Evolutionary conservation across 2,888 invertebrate species (phyloP).

Genomic region (Enchytraeus crypticus): DNA sequence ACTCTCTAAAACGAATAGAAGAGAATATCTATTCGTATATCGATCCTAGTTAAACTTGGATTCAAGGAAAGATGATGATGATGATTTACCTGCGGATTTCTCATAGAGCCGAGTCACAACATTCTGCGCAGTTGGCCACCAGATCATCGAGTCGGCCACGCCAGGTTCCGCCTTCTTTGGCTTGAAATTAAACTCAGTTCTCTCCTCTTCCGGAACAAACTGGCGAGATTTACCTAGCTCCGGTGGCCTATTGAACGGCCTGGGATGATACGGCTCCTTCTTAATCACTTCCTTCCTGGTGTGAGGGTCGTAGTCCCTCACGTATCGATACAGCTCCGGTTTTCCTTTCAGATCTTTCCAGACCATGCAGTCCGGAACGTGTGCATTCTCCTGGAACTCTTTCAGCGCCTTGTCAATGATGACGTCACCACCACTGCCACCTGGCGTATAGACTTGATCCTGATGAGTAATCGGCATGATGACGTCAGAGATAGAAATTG

Average conservation of each 20-base stretch:
- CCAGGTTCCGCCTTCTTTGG: neutral
- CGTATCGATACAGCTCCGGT: neutral
- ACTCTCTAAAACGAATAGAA: too few species aligned
- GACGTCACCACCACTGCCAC: neutral
- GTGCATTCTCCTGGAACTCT: neutral
- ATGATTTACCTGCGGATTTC: neutral
- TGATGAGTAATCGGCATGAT: neutral
- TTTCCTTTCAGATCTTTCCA: neutral
- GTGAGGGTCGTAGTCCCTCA: neutral
- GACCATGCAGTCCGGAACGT: neutral
- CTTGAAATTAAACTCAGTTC: neutral
- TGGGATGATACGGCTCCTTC: neutral
- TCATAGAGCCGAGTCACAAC: neutral
- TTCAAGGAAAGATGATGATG: too few species aligned
- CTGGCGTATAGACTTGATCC: neutral
- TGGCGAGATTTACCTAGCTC: neutral
- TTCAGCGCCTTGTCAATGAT: neutral
- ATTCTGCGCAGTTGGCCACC: neutral
- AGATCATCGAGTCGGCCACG: neutral
- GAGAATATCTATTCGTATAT: too few species aligned
- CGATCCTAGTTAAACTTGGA: too few species aligned
- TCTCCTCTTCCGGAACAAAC: neutral
- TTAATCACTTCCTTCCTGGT: neutral
- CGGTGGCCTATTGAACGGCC: neutral
- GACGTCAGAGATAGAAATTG: neutral